Evolutionary conservation across 1,140 invertebrate species (phyloP).

Genomic region (Magallana gigas): DNA sequence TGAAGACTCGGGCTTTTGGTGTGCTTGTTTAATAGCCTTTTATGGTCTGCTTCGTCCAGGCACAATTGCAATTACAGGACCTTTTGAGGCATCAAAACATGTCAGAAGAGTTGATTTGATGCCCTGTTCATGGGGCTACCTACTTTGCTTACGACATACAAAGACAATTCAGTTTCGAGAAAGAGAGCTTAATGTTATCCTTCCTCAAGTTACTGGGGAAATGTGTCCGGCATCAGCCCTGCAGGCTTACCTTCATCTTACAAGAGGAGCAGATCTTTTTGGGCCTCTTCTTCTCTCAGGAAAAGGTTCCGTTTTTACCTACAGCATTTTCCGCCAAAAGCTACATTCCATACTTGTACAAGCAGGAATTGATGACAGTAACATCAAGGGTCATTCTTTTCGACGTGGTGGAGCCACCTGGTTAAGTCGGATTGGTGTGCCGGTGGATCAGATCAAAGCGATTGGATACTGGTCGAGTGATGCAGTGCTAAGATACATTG

Average conservation of each 20-base stretch:
- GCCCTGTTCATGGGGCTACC: not conserved
- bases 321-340: not conserved
- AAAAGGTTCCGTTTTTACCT: not conserved
- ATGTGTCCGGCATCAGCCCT: constrained; percentile 34
- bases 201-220: constrained; percentile 28
- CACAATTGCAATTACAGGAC: constrained; percentile 33
- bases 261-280: constrained; percentile 14
- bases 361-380: not conserved
- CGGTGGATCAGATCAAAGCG: constrained; percentile 27
- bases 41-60: constrained; percentile 49
- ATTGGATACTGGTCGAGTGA: constrained; percentile 45
- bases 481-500: constrained; percentile 43
- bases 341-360: not conserved
- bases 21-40: constrained; percentile 42
- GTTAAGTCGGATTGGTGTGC: constrained; percentile 30
- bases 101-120: constrained; percentile 29
- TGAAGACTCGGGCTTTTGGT: constrained; percentile 41
- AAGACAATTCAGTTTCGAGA: constrained; percentile 53
- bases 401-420: constrained; percentile 43
- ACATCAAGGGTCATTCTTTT: constrained; percentile 39
- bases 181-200: constrained; percentile 8
- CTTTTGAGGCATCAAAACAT: constrained; percentile 9
- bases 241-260: constrained; percentile 7
- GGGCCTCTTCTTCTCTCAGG: constrained; percentile 23
- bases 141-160: constrained; percentile 26